phyloP scores from a whole-genome alignment of 2,113 vertebrate species.

The Amphiprion percula region DNA sequence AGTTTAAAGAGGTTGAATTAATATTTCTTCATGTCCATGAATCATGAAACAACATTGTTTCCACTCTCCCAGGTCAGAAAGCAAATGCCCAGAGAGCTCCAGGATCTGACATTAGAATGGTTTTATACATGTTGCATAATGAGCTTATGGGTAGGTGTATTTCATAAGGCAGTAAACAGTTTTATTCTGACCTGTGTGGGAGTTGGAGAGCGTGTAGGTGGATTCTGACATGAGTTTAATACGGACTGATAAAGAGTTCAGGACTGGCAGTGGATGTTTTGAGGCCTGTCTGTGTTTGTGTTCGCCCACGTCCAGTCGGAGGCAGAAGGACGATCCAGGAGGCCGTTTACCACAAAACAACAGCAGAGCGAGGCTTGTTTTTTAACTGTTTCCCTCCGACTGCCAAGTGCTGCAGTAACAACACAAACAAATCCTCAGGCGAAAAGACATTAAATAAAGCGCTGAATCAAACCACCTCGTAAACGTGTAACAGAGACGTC shows the following conservation, averaged over 20 bases:
- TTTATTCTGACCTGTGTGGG: conserved; percentile 62
- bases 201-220: conserved; percentile 59
- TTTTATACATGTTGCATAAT: conserved; percentile 25
- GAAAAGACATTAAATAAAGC: conserved; percentile 16
- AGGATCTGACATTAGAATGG: neutral
- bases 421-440: conserved; percentile 5
- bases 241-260: conserved; percentile 41
- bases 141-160: conserved; percentile 45
- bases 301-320: conserved; percentile 40
- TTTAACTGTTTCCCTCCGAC: conserved; percentile 22
- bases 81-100: neutral
- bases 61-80: neutral
- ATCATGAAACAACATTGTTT: too few relatives aligned
- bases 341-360: conserved; percentile 47
- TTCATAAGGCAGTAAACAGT: conserved; percentile 52
- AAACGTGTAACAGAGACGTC: conserved; percentile 9
- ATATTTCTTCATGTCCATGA: too few relatives aligned
- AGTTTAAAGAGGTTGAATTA: too few relatives aligned
- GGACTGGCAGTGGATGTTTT: conserved; percentile 56
- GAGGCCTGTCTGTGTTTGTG: conserved; percentile 65
- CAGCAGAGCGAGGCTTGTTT: conserved; percentile 36
- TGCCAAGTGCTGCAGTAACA: conserved; percentile 1
- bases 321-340: conserved; percentile 44
- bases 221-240: conserved; percentile 43
- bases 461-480: conserved; percentile 15